Conservation (phyloP, 2,797 vertebrate genomes). For the Sebastolobus altivelis region DNA sequence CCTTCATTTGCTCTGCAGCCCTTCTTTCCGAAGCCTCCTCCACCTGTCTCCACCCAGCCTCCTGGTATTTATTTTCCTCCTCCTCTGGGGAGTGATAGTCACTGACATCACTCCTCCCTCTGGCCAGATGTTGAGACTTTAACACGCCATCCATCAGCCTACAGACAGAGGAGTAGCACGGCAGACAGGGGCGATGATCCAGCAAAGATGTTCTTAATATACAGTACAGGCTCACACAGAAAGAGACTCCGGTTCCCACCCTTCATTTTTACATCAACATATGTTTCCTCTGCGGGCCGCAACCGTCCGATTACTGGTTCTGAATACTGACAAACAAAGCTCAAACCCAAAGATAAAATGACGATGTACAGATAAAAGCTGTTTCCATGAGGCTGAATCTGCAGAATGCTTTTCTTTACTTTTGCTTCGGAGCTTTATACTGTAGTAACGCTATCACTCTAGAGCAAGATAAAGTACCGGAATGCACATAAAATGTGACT, state of each 20-base stretch:
- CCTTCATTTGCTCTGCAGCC: slow-evolving; percentile 26
- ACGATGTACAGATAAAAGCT: not conserved
- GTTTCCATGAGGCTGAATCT: slow-evolving; percentile 14
- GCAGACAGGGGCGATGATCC: slow-evolving; percentile 52
- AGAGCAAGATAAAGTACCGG: slow-evolving; percentile 4
- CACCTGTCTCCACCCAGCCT: slow-evolving; percentile 55
- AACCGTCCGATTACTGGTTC: slow-evolving; percentile 18
- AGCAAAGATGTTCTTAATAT: slow-evolving; percentile 40
- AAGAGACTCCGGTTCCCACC: not conserved
- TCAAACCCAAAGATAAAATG: slow-evolving; percentile 37
- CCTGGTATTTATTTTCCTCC: slow-evolving; percentile 57
- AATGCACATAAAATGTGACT: not conserved
- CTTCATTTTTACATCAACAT: slow-evolving; percentile 19
- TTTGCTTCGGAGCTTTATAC: slow-evolving; percentile 11
- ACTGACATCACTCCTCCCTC: slow-evolving; percentile 49
- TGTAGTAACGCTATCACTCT: slow-evolving; percentile 6
- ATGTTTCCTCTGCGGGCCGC: slow-evolving; percentile 5
- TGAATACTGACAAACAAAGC: slow-evolving; percentile 19
- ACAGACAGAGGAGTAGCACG: slow-evolving; percentile 43
- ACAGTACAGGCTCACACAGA: slow-evolving; percentile 11
- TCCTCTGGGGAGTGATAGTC: slow-evolving; percentile 52
- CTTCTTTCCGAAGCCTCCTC: slow-evolving; percentile 28
- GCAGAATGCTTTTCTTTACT: slow-evolving; percentile 12
- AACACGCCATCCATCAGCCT: slow-evolving; percentile 69
- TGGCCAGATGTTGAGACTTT: slow-evolving; percentile 77